Evolutionary conservation across 2,888 invertebrate species (phyloP), one percentile per base, ranked within the genome.

Genomic region (Rhagonycha fulva): DNA sequence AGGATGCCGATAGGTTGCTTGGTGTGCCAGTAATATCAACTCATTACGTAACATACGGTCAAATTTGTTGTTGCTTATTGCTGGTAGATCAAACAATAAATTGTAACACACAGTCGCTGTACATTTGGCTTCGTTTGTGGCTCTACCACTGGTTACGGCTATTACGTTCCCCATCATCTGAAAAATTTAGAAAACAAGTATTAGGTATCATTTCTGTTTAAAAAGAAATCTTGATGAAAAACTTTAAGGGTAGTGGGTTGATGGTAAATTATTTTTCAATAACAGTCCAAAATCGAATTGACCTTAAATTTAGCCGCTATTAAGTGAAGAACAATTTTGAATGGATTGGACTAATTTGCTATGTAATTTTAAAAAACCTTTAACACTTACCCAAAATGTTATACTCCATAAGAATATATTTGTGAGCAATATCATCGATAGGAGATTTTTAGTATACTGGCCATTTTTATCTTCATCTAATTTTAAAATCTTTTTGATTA

Each of bases 21-120:
- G 28, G 1, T 68, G 28, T 12, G n/a, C 12, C 14, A 68, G 14
- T 24, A 68, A n/a, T 14, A 30, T n/a, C 9, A 68, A 24, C 14
- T 68, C 28, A 3, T 68, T 3, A 9, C 26, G 26, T 68, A 68
- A 14, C 14, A 30, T 30, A n/a, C 30, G 30, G 30, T 79, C 72
- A 68, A 68, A 68, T 12, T 75, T 68, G 28, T 68, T 28, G 7
- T 4, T 14, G 24, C 26, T 68, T 19, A 72, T 23, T 14, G 67
- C 14, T 14, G 81, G 78, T 9, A 24, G 3, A 47, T 47, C 47
- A 9, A 47, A n/a, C 12, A 47, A n/a, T 47, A 47, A n/a, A 7
- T 47, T 47, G n/a, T 47, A 47, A 2, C 47, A 47, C 7, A 47
- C 47, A 5, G 7, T 47, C n/a, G 47, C 47, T 47, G 47, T 47